A percentile compares a stretch with the other conserved stretches of the same genome.
Conservation (phyloP, 1,140 invertebrate species). For the Coenobita brevimanus region DNA sequence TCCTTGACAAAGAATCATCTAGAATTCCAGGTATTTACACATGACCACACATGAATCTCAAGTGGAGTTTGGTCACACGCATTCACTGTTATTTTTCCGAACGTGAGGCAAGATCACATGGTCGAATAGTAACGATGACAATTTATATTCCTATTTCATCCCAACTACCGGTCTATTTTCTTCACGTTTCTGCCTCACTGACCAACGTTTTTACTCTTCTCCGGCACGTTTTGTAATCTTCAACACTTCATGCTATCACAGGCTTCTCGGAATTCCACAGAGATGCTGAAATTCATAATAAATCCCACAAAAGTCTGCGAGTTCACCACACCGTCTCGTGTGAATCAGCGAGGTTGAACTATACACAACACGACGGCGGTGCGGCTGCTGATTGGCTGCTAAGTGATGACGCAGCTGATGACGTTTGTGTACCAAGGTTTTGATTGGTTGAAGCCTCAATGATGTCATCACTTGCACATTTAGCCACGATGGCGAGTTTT, state of each 20-base stretch:
- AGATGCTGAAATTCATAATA: not conserved
- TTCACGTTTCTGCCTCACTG: not conserved
- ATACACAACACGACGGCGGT: constrained; percentile 33
- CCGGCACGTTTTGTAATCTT: not conserved
- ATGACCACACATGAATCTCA: not conserved
- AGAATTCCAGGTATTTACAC: not conserved
- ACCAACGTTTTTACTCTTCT: not conserved
- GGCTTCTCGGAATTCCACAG: not conserved
- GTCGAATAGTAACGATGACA: not conserved
- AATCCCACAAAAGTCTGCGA: not conserved
- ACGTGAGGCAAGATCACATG: not conserved
- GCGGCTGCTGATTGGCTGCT: constrained; percentile 14
- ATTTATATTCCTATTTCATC: constrained; percentile 7
- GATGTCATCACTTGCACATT: constrained; percentile 38
- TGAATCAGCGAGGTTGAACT: constrained; percentile 51
- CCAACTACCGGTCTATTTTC: constrained; percentile 11
- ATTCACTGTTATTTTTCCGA: not conserved
- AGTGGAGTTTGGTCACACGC: too few species aligned
- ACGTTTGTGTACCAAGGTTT: not conserved
- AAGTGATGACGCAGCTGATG: constrained; percentile 25
- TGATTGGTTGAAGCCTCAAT: constrained; percentile 11
- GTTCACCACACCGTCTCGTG: constrained; percentile 14
- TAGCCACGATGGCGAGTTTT: not conserved
- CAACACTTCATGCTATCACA: not conserved
- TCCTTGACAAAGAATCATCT: constrained; percentile 31